Percentiles rank a stretch among this genome's conserved stretches.
phyloP scores from a whole-genome alignment of 2,113 vertebrate genomes.

The Laterallus jamaicensis region DNA sequence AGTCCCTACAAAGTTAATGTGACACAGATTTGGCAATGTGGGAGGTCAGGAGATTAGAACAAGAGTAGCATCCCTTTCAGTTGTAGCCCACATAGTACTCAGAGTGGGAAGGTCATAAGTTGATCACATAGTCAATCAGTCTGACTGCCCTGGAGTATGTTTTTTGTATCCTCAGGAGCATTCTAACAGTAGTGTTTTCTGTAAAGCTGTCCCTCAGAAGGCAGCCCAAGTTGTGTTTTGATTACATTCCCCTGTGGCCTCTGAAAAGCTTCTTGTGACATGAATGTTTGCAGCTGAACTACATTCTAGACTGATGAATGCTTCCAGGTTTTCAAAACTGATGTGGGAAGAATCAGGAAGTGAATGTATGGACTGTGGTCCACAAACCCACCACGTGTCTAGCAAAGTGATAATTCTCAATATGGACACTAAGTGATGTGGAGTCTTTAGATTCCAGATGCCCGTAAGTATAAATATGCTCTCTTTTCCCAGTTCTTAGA shows the following conservation, averaged over 20 bases:
- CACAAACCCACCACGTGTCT: neutral
- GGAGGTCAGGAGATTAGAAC: neutral
- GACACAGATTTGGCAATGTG: neutral
- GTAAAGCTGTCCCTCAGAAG: neutral
- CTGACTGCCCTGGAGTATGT: neutral
- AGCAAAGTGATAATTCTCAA: neutral
- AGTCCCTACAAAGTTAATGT: neutral
- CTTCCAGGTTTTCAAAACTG: neutral
- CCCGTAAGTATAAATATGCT: neutral
- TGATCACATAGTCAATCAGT: neutral
- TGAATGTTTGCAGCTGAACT: neutral
- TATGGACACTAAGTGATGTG: neutral
- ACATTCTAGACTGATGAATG: neutral
- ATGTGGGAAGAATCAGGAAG: neutral
- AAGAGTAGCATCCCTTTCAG: neutral
- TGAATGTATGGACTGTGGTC: neutral
- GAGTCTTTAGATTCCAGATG: neutral
- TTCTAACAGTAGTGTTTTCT: neutral
- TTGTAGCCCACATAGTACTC: neutral
- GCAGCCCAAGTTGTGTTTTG: neutral
- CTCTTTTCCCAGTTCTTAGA: neutral
- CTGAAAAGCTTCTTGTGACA: neutral
- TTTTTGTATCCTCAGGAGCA: neutral
- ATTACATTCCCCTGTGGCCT: neutral
- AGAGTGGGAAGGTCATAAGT: neutral